These are phyloP conservation scores for Phortica variegata DNA, from an alignment of 1,140 invertebrate genomes.

Conservation along the genomic window DNA sequence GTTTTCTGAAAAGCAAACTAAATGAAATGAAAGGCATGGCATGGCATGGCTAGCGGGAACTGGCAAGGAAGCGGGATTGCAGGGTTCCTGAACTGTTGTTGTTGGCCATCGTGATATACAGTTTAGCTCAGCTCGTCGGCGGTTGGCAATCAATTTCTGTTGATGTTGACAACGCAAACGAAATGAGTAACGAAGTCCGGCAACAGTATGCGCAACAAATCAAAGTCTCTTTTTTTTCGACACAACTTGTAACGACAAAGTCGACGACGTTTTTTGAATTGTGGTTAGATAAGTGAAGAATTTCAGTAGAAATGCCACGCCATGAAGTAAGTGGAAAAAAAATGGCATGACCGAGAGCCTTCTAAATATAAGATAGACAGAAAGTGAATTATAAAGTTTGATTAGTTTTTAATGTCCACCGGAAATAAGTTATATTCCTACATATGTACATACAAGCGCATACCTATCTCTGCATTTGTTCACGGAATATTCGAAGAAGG, in stretches of 20 bases:
- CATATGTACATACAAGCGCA: too few relatives aligned
- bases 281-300: constrained; percentile 14
- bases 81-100: too few relatives aligned
- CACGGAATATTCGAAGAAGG: too few relatives aligned
- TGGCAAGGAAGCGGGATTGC: not conserved
- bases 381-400: constrained; percentile 55
- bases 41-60: not conserved
- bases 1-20: constrained; percentile 49
- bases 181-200: too few relatives aligned
- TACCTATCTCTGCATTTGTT: too few relatives aligned
- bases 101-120: constrained; percentile 15
- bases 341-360: constrained; percentile 20
- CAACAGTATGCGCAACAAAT: constrained; percentile 44
- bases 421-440: too few relatives aligned
- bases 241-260: too few relatives aligned
- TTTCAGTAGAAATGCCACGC: constrained; percentile 5
- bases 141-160: constrained; percentile 52
- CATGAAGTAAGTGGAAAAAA: too few relatives aligned
- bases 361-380: constrained; percentile 27
- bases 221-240: constrained; percentile 45
- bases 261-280: constrained; percentile 51
- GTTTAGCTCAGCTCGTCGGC: too few relatives aligned
- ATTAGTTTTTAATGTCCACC: constrained; percentile 55
- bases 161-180: constrained; percentile 54
- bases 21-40: constrained; percentile 38